Evolutionary conservation across 2,888 invertebrate species (phyloP).

Genomic region (Theretra japonica): DNA sequence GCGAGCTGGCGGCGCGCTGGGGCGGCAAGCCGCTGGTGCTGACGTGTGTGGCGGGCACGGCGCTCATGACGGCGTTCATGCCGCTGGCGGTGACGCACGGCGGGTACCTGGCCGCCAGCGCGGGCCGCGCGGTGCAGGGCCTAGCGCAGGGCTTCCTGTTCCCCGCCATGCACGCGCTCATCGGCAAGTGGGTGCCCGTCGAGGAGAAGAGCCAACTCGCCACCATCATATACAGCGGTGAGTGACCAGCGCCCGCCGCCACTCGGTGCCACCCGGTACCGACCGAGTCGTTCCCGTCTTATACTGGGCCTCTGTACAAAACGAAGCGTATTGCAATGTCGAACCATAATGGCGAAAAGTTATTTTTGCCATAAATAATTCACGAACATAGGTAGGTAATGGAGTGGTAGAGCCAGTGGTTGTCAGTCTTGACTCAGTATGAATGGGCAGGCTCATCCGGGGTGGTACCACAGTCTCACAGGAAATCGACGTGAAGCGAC

Average conservation of each 20-base stretch:
- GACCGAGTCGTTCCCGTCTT: too few relatives aligned
- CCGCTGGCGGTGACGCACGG: slow-evolving; percentile 51
- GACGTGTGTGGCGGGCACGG: slow-evolving; percentile 49
- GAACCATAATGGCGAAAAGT: too few relatives aligned
- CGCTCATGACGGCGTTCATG: slow-evolving; percentile 59
- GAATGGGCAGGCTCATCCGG: too few relatives aligned
- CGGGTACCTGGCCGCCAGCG: slow-evolving; percentile 85
- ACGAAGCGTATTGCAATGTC: too few relatives aligned
- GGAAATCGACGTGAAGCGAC: too few relatives aligned
- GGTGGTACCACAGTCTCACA: too few relatives aligned
- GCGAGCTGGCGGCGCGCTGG: slow-evolving; percentile 86
- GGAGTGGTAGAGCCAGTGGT: too few relatives aligned
- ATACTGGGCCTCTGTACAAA: too few relatives aligned
- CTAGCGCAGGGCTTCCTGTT: slow-evolving; percentile 87
- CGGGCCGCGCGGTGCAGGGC: slow-evolving; percentile 87
- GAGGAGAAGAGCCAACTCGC: slow-evolving; percentile 73
- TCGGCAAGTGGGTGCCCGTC: slow-evolving; percentile 87
- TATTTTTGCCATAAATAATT: too few relatives aligned
- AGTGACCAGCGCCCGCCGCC: neutral
- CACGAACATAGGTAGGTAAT: too few relatives aligned
- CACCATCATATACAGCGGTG: slow-evolving; percentile 50
- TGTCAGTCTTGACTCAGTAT: too few relatives aligned
- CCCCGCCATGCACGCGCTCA: slow-evolving; percentile 86
- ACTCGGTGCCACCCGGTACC: too few relatives aligned
- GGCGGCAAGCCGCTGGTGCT: slow-evolving; percentile 87